Evolutionary conservation across 2,797 vertebrate genomes (phyloP), one percentile per base, ranked within the genome.

Genomic region (Schizopygopsis pylzovi): DNA sequence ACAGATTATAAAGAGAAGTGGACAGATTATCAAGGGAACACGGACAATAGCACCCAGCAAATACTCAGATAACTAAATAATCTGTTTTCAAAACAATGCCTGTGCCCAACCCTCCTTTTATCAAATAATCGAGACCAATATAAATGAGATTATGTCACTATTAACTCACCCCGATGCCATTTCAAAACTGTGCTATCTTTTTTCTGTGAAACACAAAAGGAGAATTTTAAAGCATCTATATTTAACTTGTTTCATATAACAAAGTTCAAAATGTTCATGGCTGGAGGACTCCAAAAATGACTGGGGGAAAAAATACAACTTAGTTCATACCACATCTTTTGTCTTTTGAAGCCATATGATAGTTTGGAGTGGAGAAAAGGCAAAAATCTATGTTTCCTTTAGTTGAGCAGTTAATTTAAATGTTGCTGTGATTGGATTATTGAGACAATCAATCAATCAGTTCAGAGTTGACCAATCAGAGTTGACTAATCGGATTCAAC

Each of bases 21-120:
- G 15, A 59, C 52, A 43, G 79, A 43, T 82, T 56, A 81, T 52
- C 39, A 9, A 18, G 16, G 43, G 79, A 68, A 68, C 41, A 72
- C 4, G n/a, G 41, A 67, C 61, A 45, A 65, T 54, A 59, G 33
- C 22, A 56, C 8, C 37, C 33, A 54, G 45, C 7, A 81, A 81
- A 65, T 18, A 79, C 11, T 28, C 39, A 1, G n/a, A 11, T 4
- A 45, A 37, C 43, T 13, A 49, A 20, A 33, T 33, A 80, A 79
- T 79, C 43, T 20, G 10, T 49, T 49, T 67, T 45, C 28, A 67
- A 80, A 80, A 63, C 56, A 43, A 65, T 12, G n/a, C n/a, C 9
- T 33, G 9, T 20, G 4, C 20, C 54, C 25, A 45, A n/a, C 43
- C 11, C 79, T 47, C n/a, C 2, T 28, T 81, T 68, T 49, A 52